Evolutionary conservation across 2,797 vertebrate species (phyloP), one percentile per base, ranked within the genome.

Genomic region (Amphiprion clarkii): DNA sequence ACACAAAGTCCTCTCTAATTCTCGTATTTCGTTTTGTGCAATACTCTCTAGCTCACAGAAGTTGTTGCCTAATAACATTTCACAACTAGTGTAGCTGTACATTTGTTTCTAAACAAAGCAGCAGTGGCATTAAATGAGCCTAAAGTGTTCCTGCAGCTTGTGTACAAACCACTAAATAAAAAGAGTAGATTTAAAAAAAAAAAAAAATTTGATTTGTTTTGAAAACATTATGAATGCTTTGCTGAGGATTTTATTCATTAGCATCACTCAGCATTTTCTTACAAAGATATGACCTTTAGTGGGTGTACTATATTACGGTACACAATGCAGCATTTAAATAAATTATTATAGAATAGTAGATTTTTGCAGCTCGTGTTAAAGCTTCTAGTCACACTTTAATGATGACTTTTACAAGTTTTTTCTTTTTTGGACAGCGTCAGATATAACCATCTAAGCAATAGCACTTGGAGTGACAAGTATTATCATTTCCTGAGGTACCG

Each of bases 61-160:
- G 44, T 51, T 51, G 16, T 82, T 75, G 39, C 49, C 39, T 57
- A 42, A 64, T 59, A 62, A 61, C 8, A 4, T 75, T 72, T 48
- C 48, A 42, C 31, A 83, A 52, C 31, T 23, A 60, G 53, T 64
- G 36, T 42, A 25, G 66, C 51, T 61, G 25, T 36, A 70, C 11
- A 42, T 61, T 42, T 56, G 39, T 11, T 29, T 39, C 29, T 59
- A 44, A 67, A 21, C 14, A 19, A 48, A 25, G 21, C 36, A 71
- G 40, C 70, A 19, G 52, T 27, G 31, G n/a, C n/a, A 29, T 59
- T 54, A 23, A 81, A 64, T 49, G 42, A 58, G 44, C 25, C 5
- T 33, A 19, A n/a, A 67, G 12, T 48, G 16, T n/a, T 48, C 16
- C 5, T 51, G 48, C 39, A 59, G 13, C 6, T 17, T 60, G 31